phyloP scores from a whole-genome alignment of 1,140 invertebrate species.

The Pseudachorutes palmiensis region DNA sequence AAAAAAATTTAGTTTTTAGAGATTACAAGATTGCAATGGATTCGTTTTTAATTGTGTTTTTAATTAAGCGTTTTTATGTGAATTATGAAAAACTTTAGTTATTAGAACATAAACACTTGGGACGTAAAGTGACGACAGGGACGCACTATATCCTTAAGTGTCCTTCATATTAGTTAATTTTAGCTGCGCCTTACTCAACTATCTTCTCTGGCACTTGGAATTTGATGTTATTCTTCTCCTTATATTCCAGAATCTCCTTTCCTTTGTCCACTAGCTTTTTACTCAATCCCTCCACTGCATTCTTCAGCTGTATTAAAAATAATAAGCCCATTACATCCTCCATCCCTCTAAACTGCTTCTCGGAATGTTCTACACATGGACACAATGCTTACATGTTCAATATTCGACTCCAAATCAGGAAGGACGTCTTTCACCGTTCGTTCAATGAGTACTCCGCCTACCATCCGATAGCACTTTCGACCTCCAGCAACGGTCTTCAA shows the following conservation, averaged over 20 bases:
- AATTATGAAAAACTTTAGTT: constrained; percentile 11
- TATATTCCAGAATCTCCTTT: constrained; percentile 83
- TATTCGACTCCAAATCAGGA: constrained; percentile 71
- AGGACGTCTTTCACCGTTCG: constrained; percentile 83
- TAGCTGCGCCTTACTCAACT: constrained; percentile 26
- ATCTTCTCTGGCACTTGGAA: constrained; percentile 40
- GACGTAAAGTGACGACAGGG: constrained; percentile 73
- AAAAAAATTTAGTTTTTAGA: no score
- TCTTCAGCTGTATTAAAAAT: constrained; percentile 54
- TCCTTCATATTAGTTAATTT: constrained; percentile 59
- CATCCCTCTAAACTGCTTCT: no score
- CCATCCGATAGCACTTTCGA: constrained; percentile 85
- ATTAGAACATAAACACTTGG: constrained; percentile 78
- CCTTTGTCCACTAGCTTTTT: constrained; percentile 79
- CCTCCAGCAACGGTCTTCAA: constrained; percentile 73
- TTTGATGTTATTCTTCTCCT: constrained; percentile 77
- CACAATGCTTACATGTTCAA: constrained; percentile 56
- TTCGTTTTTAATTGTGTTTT: no score
- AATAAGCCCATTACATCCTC: not conserved
- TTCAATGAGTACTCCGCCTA: constrained; percentile 88
- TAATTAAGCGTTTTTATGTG: no score
- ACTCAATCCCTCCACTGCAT: constrained; percentile 66
- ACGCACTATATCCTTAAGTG: constrained; percentile 94
- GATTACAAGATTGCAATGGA: no score
- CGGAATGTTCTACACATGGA: not conserved